Base-by-base conservation (phyloP, 2,797 vertebrate species). In the Sebastes kiyomatsui region DNA sequence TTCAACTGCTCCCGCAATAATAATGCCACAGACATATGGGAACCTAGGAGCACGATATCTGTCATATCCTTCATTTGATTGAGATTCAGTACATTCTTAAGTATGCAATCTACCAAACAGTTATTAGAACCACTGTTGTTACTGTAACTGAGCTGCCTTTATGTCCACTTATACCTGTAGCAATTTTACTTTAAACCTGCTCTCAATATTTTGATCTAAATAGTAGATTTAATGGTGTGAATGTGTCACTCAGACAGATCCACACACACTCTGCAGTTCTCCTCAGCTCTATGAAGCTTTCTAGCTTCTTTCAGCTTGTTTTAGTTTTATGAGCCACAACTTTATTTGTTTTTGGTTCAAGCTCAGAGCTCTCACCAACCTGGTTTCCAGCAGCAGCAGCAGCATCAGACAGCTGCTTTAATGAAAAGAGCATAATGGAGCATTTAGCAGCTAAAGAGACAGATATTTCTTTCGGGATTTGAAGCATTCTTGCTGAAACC, bases 1-100 rank as follows among this genome's bases (percentile, higher is more conserved):
- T 91, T 79, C 67, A 77, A 73, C 75, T 62, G 72, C 75, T 81
- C n/a, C 56, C 64, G 77, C 38, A 66, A 7, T 42, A 42, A 23
- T 81, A 69, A 61, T 56, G 64, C 71, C 27, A 27, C 32, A 74
- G 58, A 61, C 25, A 32, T 30, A 69, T 14, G 6, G 65, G 25
- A 73, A 18, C 42, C 49, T n/a, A 38, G 23, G 13, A 66, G 27
- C 32, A 67, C 20, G 18, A 64, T 27, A 32, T 18, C 20, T 12
- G 6, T 14, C 14, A 52, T 65, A 23, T 33, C 35, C 20, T 52
- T 69, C 7, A 11, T 61, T 25, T 55, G 42, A 30, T 72, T 27
- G 35, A 55, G 13, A n/a, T 69, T 22, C 16, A 49, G 14, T 18
- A 10, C 13, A 62, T 42, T 12, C 20, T 65, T 9, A 42, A 16